Percentiles rank a stretch among this genome's conserved stretches.
Evolutionary conservation across 2,888 invertebrate species (phyloP).

Genomic region (Pristionchus entomophagus): DNA sequence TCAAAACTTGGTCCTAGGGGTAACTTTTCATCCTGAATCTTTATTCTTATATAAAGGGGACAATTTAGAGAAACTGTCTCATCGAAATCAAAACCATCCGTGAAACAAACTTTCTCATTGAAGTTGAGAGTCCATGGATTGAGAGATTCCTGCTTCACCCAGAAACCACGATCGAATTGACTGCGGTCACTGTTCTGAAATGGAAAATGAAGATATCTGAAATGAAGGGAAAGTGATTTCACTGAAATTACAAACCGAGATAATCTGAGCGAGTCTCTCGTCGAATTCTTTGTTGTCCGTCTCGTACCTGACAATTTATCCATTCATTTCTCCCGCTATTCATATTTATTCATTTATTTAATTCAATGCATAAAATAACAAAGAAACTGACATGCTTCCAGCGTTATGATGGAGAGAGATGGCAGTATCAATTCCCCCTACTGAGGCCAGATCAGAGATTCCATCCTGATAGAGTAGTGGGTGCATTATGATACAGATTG

Average conservation of each 20-base stretch:
- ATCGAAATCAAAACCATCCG: neutral
- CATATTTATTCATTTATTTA: neutral
- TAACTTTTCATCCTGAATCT: too few species aligned
- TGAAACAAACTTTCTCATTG: slow-evolving; percentile 79
- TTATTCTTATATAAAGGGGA: too few species aligned
- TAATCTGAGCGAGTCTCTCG: slow-evolving; percentile 70
- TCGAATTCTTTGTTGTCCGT: slow-evolving; percentile 75
- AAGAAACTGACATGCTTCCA: slow-evolving; percentile 70
- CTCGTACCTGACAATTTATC: slow-evolving; percentile 63
- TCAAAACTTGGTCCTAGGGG: too few species aligned
- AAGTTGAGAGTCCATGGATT: slow-evolving; percentile 87
- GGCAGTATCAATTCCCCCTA: slow-evolving; percentile 74
- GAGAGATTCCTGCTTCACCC: slow-evolving; percentile 79
- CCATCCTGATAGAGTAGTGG: slow-evolving; percentile 61
- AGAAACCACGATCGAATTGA: slow-evolving; percentile 65
- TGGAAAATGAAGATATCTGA: neutral
- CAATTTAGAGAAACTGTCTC: neutral
- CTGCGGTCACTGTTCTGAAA: slow-evolving; percentile 50
- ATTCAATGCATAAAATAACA: neutral
- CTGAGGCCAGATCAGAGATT: slow-evolving; percentile 72
- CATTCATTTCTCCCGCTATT: too few species aligned
- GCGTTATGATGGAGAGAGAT: slow-evolving; percentile 75
- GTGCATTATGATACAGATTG: too few species aligned
- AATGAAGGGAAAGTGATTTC: neutral
- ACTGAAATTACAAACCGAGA: slow-evolving; percentile 52